A percentile compares a stretch with the other conserved stretches of the same genome.
Conservation (phyloP, 1,140 invertebrate genomes). For the Plectrocnemia conspersa region DNA sequence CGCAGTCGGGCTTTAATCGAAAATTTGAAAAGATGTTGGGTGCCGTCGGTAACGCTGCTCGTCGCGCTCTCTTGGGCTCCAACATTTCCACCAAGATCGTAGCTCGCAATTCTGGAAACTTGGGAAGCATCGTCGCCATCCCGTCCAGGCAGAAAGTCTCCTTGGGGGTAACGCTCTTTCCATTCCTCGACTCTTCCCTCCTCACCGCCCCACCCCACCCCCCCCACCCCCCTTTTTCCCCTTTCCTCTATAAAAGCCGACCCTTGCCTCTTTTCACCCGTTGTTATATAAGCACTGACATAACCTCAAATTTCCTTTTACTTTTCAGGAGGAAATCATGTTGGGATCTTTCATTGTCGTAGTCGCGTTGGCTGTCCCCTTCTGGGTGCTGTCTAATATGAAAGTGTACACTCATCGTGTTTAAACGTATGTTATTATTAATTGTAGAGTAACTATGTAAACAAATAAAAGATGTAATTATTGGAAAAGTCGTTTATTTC, state of each 20-base stretch:
- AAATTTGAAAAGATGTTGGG: no score
- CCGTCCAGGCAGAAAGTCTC: not conserved
- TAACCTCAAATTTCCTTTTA: slow-evolving; percentile 13
- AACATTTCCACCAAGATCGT: not conserved
- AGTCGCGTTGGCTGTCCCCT: not conserved
- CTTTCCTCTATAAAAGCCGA: not conserved
- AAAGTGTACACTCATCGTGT: no score
- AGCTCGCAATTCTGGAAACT: not conserved
- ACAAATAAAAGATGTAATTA: no score
- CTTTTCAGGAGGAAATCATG: not conserved
- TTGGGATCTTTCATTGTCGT: not conserved
- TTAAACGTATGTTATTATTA: no score
- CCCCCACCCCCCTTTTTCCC: not conserved
- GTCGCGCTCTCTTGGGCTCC: not conserved
- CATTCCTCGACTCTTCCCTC: not conserved
- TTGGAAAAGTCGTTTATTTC: no score
- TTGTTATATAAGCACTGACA: not conserved
- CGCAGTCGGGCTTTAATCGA: not conserved
- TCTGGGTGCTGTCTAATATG: not conserved
- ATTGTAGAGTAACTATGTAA: no score
- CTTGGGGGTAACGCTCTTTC: not conserved
- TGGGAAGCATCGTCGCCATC: not conserved
- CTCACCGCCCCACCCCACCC: not conserved
- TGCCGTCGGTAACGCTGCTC: no score
- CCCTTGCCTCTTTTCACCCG: not conserved